Conservation (phyloP, 2,888 invertebrate species). For the Caenorhabditis angaria region DNA sequence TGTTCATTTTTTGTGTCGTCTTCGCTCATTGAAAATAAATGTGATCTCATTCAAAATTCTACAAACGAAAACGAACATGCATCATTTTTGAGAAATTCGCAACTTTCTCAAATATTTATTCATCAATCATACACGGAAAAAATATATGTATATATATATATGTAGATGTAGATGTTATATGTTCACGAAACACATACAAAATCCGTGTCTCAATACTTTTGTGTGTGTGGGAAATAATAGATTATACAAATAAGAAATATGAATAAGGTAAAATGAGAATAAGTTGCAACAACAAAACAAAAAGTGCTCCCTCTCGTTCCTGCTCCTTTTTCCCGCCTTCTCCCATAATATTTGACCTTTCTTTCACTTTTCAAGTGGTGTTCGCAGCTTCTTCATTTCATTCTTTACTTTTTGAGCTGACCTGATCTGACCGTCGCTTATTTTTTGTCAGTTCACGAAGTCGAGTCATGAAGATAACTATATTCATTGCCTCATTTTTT, state of each 20-base stretch:
- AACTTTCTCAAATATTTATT: slow-evolving; percentile 4
- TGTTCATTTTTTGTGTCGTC: neutral
- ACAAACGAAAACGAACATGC: slow-evolving; percentile 4
- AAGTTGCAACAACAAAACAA: neutral
- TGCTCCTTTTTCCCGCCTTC: neutral
- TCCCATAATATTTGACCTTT: neutral
- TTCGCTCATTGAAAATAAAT: slow-evolving; percentile 4
- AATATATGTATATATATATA: neutral
- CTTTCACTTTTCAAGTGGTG: neutral
- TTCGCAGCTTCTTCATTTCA: neutral
- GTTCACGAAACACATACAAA: neutral
- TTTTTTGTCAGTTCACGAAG: too few relatives aligned
- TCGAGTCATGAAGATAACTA: neutral
- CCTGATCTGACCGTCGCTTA: too few relatives aligned
- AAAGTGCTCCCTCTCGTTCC: neutral
- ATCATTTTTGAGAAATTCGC: slow-evolving; percentile 4
- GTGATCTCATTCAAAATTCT: slow-evolving; percentile 2
- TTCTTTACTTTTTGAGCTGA: neutral
- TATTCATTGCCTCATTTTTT: neutral
- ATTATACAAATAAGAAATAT: slow-evolving; percentile 1
- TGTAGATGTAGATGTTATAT: neutral
- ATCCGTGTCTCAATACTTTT: too few relatives aligned
- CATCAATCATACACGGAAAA: slow-evolving; percentile 1
- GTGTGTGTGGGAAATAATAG: neutral
- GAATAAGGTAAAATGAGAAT: neutral